A percentile compares a stretch with the other conserved stretches of the same genome.
Evolutionary conservation across 2,888 invertebrate genomes (phyloP).

Genomic region (Lysandra coridon): DNA sequence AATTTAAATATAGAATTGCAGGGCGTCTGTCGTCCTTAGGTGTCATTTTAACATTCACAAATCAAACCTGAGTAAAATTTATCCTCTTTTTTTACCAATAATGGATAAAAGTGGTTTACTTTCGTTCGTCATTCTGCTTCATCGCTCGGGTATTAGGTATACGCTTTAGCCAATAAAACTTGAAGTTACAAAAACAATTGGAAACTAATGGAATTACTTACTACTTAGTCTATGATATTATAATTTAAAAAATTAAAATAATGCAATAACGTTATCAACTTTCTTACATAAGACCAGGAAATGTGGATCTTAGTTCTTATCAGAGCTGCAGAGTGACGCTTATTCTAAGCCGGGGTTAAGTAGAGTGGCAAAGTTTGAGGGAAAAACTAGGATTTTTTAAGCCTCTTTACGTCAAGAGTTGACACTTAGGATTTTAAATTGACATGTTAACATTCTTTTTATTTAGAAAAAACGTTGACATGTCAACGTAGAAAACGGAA

Average conservation of each 20-base stretch:
- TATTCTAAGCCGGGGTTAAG: background rate
- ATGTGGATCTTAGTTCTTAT: background rate
- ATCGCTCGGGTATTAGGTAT: no score
- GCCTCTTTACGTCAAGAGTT: background rate
- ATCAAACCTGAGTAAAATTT: background rate
- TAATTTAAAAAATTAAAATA: no score
- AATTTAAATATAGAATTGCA: slow-evolving; percentile 53
- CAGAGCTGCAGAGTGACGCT: background rate
- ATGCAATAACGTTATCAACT: background rate
- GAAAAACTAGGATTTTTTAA: background rate
- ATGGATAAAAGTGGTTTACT: no score
- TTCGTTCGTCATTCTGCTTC: no score
- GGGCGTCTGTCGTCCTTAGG: slow-evolving; percentile 1
- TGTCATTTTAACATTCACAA: background rate
- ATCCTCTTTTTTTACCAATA: background rate
- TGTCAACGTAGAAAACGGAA: no score
- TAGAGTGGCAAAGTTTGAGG: background rate
- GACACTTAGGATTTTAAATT: background rate
- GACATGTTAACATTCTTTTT: background rate
- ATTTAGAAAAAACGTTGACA: no score
- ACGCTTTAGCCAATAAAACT: no score
- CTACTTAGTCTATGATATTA: no score
- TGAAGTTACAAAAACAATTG: no score
- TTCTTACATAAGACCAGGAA: slow-evolving; percentile 8
- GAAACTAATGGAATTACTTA: no score